A percentile compares a stretch with the other conserved stretches of the same genome.
These are phyloP conservation scores for Lucilia cuprina DNA, from an alignment of 1,140 invertebrate genomes.

Conservation along the genomic window DNA sequence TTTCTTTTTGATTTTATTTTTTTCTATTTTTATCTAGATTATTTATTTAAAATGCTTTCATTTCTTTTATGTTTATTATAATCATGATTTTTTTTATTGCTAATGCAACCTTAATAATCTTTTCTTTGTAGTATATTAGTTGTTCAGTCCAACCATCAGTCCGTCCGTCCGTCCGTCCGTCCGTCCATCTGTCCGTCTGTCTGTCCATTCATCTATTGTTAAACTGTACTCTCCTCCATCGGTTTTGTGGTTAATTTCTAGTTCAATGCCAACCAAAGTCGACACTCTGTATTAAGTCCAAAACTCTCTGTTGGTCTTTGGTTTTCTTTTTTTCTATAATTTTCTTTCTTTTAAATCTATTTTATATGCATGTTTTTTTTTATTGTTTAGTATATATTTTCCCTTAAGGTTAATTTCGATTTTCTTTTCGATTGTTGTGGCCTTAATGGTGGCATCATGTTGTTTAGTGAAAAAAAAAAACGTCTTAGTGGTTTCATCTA, in stretches of 20 bases:
- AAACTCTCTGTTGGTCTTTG: too few relatives aligned
- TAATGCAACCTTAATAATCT: neutral
- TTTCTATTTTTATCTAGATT: neutral
- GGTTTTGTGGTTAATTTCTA: neutral
- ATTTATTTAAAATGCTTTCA: neutral
- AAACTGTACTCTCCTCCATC: neutral
- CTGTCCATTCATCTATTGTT: neutral
- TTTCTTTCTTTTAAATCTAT: neutral
- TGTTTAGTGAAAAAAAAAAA: neutral
- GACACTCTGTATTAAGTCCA: neutral
- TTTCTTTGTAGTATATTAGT: neutral
- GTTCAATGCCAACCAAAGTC: neutral
- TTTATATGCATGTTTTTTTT: neutral
- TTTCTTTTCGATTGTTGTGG: neutral
- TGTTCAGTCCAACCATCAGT: too few relatives aligned
- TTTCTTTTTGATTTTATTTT: neutral
- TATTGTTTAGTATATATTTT: neutral
- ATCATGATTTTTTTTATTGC: neutral
- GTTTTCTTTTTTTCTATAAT: neutral
- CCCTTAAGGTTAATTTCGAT: slow-evolving; percentile 1
- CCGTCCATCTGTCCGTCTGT: too few relatives aligned
- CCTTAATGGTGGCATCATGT: neutral
- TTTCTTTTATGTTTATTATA: neutral
- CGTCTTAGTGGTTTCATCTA: neutral
- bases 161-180: too few relatives aligned